These are phyloP conservation scores for Paramuricea clavata DNA, from an alignment of 92 coral and sea anemone species.

Conservation along the genomic window DNA sequence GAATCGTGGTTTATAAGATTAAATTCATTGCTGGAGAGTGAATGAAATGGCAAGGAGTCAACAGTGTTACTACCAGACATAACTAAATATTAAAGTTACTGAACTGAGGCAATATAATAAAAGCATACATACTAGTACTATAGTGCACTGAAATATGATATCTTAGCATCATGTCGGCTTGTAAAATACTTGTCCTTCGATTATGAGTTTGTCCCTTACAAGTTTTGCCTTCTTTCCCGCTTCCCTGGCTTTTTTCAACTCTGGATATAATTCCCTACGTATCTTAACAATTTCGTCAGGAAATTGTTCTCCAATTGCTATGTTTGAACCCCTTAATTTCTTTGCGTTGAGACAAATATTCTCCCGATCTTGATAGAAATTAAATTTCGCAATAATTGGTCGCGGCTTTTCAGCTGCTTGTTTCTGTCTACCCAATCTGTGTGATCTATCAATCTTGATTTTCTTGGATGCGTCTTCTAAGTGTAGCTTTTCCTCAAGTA, in stretches of 20 bases:
- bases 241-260: conserved; percentile 6
- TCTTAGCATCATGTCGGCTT: neutral
- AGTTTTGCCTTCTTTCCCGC: conserved; percentile 7
- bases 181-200: conserved; percentile 20
- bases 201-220: neutral
- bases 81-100: too few relatives aligned
- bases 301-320: neutral
- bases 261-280: neutral
- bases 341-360: neutral
- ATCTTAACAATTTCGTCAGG: neutral
- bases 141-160: too few relatives aligned
- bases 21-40: too few relatives aligned
- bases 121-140: too few relatives aligned
- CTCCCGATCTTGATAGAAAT: conserved; percentile 13
- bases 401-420: neutral
- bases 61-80: too few relatives aligned
- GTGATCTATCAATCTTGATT: neutral
- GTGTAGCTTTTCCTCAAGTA: neutral
- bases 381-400: conserved; percentile 21
- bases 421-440: neutral
- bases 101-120: too few relatives aligned
- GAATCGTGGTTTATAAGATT: too few relatives aligned
- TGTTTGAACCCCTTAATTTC: neutral
- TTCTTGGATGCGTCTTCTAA: neutral
- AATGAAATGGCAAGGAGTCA: too few relatives aligned